Base-by-base conservation (phyloP, 2,113 vertebrate genomes). In the Parus major region DNA sequence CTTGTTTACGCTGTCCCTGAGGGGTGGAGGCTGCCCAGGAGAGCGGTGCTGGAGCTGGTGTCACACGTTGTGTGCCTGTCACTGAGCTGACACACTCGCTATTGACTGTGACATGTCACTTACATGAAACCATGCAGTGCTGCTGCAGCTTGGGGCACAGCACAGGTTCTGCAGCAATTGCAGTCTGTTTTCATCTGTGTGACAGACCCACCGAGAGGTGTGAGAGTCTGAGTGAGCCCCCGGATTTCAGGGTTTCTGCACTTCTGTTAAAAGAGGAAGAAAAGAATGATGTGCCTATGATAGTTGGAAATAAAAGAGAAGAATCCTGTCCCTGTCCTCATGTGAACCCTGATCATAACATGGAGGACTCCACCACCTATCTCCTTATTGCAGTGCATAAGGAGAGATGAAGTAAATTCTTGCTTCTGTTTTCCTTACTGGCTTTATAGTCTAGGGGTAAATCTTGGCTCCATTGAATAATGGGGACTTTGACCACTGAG, bases 51-150 rank as follows among this genome's bases (percentile, higher is more conserved):
- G 85, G 86, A 87, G 88, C 53, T 42, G 82, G 69, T 84, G 80
- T 77, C 5, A 0, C 68, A 47, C 2, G 25, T 53, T 64, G 72
- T 83, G 53, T 79, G 90, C 73, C 72, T 91, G 86, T 93, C 95
- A 92, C 41, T 36, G 90, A 84, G 83, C 82, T 93, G 93, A 78
- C 73, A 88, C 79, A 2, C 78, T 85, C 23, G 15, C 68, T 92
- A 5, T 53, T 86, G 85, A 25, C 71, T 89, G 68, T 80, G 89
- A 94, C 82, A 69, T 59, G 88, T 61, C 94, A 82, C 88, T 89
- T 95, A 86, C 83, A 73, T 42, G 93, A 89, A 81, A 15, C 86
- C 82, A 69, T 70, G 79, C 81, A 57, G 73, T 41, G 81, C 60
- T 88, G 8, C 89, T 78, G 85, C 84, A 76, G 80, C 95, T 66